These are phyloP conservation scores for Phainopepla nitens DNA, from an alignment of 2,113 vertebrate species.

Conservation along the genomic window DNA sequence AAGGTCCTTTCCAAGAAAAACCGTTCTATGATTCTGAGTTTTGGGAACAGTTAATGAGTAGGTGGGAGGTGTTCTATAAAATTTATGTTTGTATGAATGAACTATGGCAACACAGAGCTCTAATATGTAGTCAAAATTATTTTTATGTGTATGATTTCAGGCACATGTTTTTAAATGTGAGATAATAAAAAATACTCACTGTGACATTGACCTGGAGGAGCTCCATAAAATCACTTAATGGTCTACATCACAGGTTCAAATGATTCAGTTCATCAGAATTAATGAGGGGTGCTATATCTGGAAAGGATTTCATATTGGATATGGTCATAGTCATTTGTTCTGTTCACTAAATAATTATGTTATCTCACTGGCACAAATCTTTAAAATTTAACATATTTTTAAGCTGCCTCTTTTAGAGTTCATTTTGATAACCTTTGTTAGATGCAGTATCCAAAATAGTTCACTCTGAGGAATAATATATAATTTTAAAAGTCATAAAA, in stretches of 20 bases:
- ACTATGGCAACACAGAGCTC: neutral
- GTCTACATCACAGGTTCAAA: conserved; percentile 23
- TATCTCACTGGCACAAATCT: neutral
- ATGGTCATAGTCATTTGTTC: conserved; percentile 32
- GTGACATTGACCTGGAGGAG: neutral
- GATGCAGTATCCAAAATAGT: conserved; percentile 1
- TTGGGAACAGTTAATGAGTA: neutral
- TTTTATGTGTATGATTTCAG: neutral
- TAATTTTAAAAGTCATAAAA: conserved; percentile 52
- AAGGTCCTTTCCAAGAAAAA: neutral
- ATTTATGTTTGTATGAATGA: neutral
- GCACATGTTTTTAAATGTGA: neutral
- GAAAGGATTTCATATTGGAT: conserved; percentile 43
- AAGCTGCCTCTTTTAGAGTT: neutral
- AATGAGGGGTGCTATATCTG: conserved; percentile 46
- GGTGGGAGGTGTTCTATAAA: neutral
- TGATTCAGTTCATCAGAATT: conserved; percentile 58
- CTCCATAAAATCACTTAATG: conserved; percentile 50
- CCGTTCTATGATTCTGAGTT: rapidly evolving
- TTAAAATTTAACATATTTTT: conserved; percentile 24
- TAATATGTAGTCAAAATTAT: neutral
- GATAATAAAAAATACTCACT: neutral
- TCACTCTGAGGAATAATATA: conserved; percentile 27
- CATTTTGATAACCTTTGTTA: conserved; percentile 35
- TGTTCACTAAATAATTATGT: conserved; percentile 41